Evolutionary conservation across 2,888 invertebrate species (phyloP).

Genomic region (Schizotus pectinicornis): DNA sequence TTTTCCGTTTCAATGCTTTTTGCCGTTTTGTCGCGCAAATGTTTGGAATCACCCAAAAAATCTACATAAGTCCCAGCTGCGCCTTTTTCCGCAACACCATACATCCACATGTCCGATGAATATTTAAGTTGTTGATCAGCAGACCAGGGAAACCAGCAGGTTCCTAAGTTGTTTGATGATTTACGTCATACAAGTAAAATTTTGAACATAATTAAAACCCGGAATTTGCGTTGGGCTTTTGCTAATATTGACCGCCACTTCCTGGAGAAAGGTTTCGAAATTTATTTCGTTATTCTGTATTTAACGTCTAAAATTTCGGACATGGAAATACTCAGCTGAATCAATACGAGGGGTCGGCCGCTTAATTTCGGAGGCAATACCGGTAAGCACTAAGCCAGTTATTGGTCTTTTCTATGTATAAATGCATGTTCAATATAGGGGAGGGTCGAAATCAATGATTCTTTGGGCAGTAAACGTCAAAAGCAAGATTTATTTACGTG

Average conservation of each 20-base stretch:
- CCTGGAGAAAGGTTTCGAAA: no score
- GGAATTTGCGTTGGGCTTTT: no score
- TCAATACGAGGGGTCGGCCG: slow-evolving; percentile 12
- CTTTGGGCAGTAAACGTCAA: slow-evolving; percentile 31
- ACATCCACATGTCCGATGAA: no score
- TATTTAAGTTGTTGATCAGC: no score
- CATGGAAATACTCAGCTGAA: not conserved
- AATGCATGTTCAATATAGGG: slow-evolving; percentile 29
- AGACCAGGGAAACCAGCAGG: no score
- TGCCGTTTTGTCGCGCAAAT: slow-evolving; percentile 17
- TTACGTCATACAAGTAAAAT: no score
- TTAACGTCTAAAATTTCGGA: not conserved
- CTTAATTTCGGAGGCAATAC: slow-evolving; percentile 31
- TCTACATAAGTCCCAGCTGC: not conserved
- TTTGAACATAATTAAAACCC: no score
- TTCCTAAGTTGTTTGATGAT: no score
- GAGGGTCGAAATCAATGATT: slow-evolving; percentile 35
- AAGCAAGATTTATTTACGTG: not conserved
- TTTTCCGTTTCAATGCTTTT: slow-evolving; percentile 24
- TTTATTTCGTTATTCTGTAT: not conserved
- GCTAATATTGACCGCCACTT: no score
- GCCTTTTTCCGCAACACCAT: no score
- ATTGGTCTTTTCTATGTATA: slow-evolving; percentile 38
- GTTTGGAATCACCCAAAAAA: slow-evolving; percentile 15
- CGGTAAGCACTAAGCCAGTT: slow-evolving; percentile 27